Percentiles rank a stretch among this genome's conserved stretches.
Conservation (phyloP, 2,888 invertebrate species). For the Latrodectus hesperus region DNA sequence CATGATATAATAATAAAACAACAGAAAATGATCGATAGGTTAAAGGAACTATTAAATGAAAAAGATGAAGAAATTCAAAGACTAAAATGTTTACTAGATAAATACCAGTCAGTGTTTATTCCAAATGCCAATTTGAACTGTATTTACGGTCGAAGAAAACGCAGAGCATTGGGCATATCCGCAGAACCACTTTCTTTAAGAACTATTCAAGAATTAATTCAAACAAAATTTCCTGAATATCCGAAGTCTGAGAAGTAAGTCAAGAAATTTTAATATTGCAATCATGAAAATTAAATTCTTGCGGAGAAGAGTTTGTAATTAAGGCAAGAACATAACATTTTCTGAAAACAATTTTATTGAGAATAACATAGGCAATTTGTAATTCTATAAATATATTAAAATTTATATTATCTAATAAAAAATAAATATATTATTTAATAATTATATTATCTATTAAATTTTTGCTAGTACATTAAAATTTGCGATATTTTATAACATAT, state of each 20-base stretch:
- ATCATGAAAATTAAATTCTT: too few species aligned
- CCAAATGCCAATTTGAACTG: conserved; percentile 75
- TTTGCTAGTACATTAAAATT: too few species aligned
- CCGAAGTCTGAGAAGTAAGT: conserved; percentile 89
- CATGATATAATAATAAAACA: conserved; percentile 63
- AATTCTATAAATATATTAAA: too few species aligned
- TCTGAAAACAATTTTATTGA: too few species aligned
- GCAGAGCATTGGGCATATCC: conserved; percentile 94
- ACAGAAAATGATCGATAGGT: conserved; percentile 73
- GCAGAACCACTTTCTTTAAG: conserved; percentile 89
- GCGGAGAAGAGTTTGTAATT: too few species aligned
- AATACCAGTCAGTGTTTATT: conserved; percentile 88
- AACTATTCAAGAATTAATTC: conserved; percentile 70
- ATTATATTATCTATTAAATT: too few species aligned
- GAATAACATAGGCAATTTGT: too few species aligned
- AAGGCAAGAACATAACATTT: too few species aligned
- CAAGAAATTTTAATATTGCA: background rate
- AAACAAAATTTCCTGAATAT: conserved; percentile 78
- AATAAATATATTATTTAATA: too few species aligned
- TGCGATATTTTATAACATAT: too few species aligned
- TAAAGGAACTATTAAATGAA: conserved; percentile 79
- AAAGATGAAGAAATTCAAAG: conserved; percentile 88
- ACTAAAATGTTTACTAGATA: conserved; percentile 89
- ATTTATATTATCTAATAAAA: too few species aligned
- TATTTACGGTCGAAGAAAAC: conserved; percentile 79